phyloP scores from a whole-genome alignment of 2,888 invertebrate genomes.

The Rotaria sp. region DNA sequence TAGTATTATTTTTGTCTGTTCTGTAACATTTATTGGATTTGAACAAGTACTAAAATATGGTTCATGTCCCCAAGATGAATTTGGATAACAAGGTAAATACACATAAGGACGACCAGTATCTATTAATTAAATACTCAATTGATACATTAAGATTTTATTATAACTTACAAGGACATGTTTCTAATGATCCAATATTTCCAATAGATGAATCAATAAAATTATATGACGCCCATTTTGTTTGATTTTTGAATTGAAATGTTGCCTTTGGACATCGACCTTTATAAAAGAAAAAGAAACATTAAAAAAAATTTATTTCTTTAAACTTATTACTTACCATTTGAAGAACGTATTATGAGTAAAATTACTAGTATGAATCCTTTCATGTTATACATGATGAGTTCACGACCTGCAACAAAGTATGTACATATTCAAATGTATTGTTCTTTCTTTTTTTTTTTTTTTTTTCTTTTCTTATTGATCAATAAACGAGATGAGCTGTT shows the following conservation, averaged over 20 bases:
- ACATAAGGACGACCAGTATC: slow-evolving; percentile 22
- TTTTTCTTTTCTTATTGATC: neutral
- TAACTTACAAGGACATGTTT: slow-evolving; percentile 17
- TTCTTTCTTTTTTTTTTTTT: neutral
- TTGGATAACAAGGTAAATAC: neutral
- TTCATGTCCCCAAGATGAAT: neutral
- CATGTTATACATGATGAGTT: neutral
- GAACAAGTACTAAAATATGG: neutral
- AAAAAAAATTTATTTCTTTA: too few species aligned
- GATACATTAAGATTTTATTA: too few species aligned
- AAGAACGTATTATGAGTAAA: neutral
- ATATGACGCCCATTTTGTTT: neutral
- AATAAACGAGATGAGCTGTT: neutral
- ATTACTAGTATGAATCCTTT: neutral
- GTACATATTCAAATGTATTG: neutral
- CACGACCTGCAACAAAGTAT: neutral
- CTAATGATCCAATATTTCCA: slow-evolving; percentile 1
- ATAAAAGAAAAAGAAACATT: neutral
- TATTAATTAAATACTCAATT: neutral
- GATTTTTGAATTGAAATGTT: neutral
- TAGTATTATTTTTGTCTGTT: neutral
- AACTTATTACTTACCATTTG: neutral
- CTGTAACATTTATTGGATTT: neutral
- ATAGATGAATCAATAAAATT: neutral
- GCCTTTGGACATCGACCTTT: neutral